Conservation (phyloP, 2,888 invertebrate species). For the Sturmia bella region DNA sequence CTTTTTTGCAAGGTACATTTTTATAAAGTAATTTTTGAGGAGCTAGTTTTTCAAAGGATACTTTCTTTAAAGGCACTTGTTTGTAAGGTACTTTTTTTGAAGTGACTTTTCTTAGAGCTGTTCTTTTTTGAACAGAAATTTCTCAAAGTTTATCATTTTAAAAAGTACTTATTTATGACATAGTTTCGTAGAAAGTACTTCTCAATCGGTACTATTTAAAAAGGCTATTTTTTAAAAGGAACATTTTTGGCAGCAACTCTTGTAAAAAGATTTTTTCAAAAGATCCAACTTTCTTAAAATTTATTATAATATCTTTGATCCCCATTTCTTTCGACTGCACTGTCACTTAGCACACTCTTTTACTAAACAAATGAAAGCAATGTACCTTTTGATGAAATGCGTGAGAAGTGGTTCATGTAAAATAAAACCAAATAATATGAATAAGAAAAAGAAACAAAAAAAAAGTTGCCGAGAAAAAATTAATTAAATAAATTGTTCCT, state of each 20-base stretch:
- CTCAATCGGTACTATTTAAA: no score
- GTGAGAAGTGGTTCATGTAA: conserved; percentile 69
- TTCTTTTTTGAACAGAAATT: no score
- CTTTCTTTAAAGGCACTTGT: no score
- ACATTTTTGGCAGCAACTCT: not conserved
- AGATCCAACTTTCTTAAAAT: no score
- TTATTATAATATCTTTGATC: no score
- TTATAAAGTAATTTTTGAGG: no score
- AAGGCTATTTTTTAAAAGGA: not conserved
- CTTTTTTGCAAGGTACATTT: no score
- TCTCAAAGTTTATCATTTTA: no score
- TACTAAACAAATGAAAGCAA: conserved; percentile 60
- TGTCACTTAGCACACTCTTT: conserved; percentile 48
- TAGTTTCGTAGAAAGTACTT: no score
- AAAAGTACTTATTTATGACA: no score
- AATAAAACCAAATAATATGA: conserved; percentile 51
- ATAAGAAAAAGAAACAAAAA: conserved; percentile 25
- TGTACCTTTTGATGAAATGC: conserved; percentile 61
- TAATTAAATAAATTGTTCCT: conserved; percentile 59
- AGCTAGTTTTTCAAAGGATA: no score
- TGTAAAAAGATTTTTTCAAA: no score
- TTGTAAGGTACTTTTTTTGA: not conserved
- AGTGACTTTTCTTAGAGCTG: not conserved
- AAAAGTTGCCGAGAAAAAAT: not conserved
- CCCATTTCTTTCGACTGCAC: not conserved